Base-by-base conservation (phyloP, 2,113 vertebrate species). In the Eleginops maclovinus region DNA sequence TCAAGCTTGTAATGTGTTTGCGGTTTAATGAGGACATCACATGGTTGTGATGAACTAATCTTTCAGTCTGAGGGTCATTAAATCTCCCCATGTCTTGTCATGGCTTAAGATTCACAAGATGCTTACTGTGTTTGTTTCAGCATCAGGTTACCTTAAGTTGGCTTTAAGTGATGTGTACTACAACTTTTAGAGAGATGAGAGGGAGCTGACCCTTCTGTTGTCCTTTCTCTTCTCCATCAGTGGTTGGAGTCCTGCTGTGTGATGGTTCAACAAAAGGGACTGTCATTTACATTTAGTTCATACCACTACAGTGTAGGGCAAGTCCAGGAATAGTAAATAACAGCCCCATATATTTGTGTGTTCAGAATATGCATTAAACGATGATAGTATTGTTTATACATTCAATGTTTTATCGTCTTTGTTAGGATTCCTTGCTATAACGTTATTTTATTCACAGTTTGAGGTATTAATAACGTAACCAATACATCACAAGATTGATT, bases 191-290 rank as follows among this genome's bases (percentile, higher is more conserved):
- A 77, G 54, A 65, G 60, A 62, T 53, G 41, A 31, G 81, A 83
- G 61, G 59, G 26, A 67, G 60, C 54, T 36, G 71, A 77, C 47
- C 59, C n/a, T 55, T 61, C 17, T 26, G 36, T 70, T 12, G 31
- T 26, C 64, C 75, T 70, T 79, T 82, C 59, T 83, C 31, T n/a
- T 72, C 72, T 72, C 75, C 66, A 61, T 81, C 79, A 63, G 43
- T 16, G 26, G 54, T 16, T 65, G 72, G 43, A 58, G 49, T 83
- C 82, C 68, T 76, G 63, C 81, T 84, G 83, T 77, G 85, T 84
- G 80, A 86, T 44, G 63, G 68, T 72, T 77, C 75, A 83, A 79
- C 75, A 90, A 85, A 62, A 59, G 55, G 36, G 53, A 65, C 26
- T 66, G 64, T 71, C 77, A 55, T 66, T 62, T 58, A 69, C 50